Evolutionary conservation across 2,113 vertebrate species (phyloP).

Genomic region (Anguilla japonica): DNA sequence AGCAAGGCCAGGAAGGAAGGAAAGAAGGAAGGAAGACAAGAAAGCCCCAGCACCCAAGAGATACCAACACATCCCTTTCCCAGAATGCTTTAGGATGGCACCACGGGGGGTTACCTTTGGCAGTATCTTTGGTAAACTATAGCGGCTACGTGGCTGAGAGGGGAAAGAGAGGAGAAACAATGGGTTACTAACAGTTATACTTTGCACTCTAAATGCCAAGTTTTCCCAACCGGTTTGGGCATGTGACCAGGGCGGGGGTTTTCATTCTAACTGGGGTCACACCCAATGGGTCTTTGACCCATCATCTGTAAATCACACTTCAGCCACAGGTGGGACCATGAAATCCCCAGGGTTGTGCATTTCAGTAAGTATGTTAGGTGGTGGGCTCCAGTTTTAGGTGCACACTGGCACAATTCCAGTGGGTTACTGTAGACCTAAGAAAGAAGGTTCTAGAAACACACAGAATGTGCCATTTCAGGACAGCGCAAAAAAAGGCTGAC

Average conservation of each 20-base stretch:
- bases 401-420: not conserved
- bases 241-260: not conserved
- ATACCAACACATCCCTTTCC: not conserved
- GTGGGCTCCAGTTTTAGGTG: not conserved
- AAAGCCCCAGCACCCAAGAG: not conserved
- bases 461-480: not conserved
- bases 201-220: not conserved
- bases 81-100: not conserved
- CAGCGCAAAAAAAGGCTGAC: not conserved
- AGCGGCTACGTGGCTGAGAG: conserved; percentile 45
- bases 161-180: conserved; percentile 39
- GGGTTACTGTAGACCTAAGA: not conserved
- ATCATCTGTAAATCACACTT: not conserved
- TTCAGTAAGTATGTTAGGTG: not conserved
- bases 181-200: conserved; percentile 7
- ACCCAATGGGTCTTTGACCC: not conserved
- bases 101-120: conserved; percentile 44
- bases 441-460: not conserved
- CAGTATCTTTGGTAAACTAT: conserved; percentile 46
- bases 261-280: not conserved
- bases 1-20: not conserved
- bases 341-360: not conserved
- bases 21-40: not conserved
- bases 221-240: not conserved
- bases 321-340: not conserved